A percentile compares a stretch with the other conserved stretches of the same genome.
These are phyloP conservation scores for Osmoderma eremita DNA, from an alignment of 2,888 invertebrate species.

Conservation along the genomic window DNA sequence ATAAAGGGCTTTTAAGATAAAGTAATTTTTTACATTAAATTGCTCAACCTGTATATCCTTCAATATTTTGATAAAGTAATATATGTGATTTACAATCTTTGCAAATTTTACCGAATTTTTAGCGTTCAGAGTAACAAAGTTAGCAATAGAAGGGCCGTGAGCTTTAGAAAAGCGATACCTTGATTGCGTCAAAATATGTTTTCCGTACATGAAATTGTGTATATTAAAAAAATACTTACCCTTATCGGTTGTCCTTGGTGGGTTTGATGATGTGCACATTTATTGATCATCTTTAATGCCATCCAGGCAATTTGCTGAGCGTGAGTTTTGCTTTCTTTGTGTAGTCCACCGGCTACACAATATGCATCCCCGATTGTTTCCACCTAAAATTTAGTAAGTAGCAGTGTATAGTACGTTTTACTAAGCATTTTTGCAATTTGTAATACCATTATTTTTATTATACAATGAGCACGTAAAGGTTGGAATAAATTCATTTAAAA, in stretches of 20 bases:
- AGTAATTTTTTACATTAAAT: too few species aligned
- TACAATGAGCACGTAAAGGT: too few species aligned
- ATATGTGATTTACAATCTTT: too few species aligned
- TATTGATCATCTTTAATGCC: constrained; percentile 93
- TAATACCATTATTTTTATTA: too few species aligned
- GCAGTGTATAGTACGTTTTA: constrained; percentile 15
- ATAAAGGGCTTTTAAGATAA: too few species aligned
- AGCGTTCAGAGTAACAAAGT: background rate
- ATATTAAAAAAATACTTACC: constrained; percentile 66
- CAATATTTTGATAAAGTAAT: too few species aligned
- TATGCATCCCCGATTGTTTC: constrained; percentile 98
- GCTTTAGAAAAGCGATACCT: background rate
- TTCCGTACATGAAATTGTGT: background rate
- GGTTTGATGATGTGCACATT: constrained; percentile 86
- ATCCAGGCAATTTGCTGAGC: constrained; percentile 97
- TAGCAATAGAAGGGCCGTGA: too few species aligned
- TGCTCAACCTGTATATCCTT: too few species aligned
- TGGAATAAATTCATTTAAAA: too few species aligned
- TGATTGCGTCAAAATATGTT: background rate
- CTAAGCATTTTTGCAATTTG: too few species aligned
- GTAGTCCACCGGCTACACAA: constrained; percentile 93
- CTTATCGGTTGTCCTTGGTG: constrained; percentile 92
- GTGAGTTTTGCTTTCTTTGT: constrained; percentile 85
- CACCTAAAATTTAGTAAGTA: constrained; percentile 69
- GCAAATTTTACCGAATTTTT: too few species aligned